A percentile compares a stretch with the other conserved stretches of the same genome.
These are phyloP conservation scores for Yponomeuta evonymella DNA, from an alignment of 2,888 invertebrate species.

Conservation along the genomic window DNA sequence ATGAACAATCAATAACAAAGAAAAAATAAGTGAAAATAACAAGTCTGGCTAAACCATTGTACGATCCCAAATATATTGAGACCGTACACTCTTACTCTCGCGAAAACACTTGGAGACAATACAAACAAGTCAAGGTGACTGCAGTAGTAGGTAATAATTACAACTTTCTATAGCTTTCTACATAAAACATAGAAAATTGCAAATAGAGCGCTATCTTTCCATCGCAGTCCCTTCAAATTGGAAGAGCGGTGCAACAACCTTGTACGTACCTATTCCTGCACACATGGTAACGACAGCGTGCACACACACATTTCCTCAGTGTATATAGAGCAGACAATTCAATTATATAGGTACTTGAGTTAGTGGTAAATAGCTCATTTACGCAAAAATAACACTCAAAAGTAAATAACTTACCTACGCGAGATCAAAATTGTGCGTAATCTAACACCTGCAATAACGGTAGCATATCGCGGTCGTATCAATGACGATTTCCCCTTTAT, in stretches of 20 bases:
- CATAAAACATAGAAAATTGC: constrained; percentile 32
- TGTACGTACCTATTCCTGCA: constrained; percentile 31
- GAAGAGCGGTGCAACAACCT: constrained; percentile 34
- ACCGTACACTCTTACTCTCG: not conserved
- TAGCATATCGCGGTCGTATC: constrained; percentile 70
- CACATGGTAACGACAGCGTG: constrained; percentile 30
- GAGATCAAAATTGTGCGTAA: constrained; percentile 35
- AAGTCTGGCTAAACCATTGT: not conserved
- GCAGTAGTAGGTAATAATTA: not conserved
- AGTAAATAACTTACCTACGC: constrained; percentile 57
- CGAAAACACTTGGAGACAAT: constrained; percentile 35
- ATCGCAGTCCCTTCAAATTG: constrained; percentile 27
- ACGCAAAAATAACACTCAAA: not conserved
- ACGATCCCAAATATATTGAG: not conserved
- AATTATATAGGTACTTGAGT: not conserved
- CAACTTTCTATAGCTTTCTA: constrained; percentile 46
- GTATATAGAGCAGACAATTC: constrained; percentile 22
- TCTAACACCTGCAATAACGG: constrained; percentile 37
- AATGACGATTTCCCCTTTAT: constrained; percentile 53
- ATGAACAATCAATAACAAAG: constrained; percentile 8
- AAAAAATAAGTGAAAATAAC: constrained; percentile 12
- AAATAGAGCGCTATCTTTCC: constrained; percentile 24
- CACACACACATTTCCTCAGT: constrained; percentile 31
- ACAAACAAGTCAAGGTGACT: constrained; percentile 24
- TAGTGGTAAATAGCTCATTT: not conserved